phyloP scores from a whole-genome alignment of 2,888 invertebrate genomes.

The Anticlea derivata region DNA sequence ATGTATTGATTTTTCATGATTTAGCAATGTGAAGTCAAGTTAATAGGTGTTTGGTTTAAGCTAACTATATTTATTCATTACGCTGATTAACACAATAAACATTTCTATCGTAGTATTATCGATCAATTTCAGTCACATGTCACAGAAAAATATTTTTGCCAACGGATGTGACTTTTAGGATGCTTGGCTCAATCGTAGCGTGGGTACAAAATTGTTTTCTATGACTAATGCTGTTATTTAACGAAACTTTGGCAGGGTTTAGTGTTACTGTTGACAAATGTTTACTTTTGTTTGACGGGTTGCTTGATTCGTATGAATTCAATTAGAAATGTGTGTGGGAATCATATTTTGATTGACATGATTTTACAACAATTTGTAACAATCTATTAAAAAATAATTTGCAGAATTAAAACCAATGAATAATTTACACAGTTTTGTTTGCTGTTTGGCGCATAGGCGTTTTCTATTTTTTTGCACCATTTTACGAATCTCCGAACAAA shows the following conservation, averaged over 20 bases:
- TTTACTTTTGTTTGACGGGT: slow-evolving; percentile 43
- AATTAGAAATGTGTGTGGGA: slow-evolving; percentile 3
- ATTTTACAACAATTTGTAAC: neutral
- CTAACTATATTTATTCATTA: no score
- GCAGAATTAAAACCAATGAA: no score
- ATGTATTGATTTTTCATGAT: no score
- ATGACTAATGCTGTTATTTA: slow-evolving; percentile 74
- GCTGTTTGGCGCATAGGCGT: no score
- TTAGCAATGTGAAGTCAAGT: no score
- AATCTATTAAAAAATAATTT: neutral
- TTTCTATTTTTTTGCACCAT: no score
- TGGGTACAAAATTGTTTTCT: slow-evolving; percentile 63
- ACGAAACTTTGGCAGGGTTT: slow-evolving; percentile 62
- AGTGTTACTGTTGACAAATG: slow-evolving; percentile 63
- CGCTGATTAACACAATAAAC: neutral
- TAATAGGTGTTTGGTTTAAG: no score
- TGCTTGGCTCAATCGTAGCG: slow-evolving; percentile 60
- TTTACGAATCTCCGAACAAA: no score
- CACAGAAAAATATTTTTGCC: slow-evolving; percentile 17
- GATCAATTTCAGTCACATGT: slow-evolving; percentile 7
- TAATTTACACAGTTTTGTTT: no score
- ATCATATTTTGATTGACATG: neutral
- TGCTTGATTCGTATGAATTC: slow-evolving; percentile 35
- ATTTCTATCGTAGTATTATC: slow-evolving; percentile 4
- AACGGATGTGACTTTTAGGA: slow-evolving; percentile 28